A percentile compares a stretch with the other conserved stretches of the same genome.
phyloP scores from a whole-genome alignment of 2,888 invertebrate genomes.

The Sympetrum striolatum region DNA sequence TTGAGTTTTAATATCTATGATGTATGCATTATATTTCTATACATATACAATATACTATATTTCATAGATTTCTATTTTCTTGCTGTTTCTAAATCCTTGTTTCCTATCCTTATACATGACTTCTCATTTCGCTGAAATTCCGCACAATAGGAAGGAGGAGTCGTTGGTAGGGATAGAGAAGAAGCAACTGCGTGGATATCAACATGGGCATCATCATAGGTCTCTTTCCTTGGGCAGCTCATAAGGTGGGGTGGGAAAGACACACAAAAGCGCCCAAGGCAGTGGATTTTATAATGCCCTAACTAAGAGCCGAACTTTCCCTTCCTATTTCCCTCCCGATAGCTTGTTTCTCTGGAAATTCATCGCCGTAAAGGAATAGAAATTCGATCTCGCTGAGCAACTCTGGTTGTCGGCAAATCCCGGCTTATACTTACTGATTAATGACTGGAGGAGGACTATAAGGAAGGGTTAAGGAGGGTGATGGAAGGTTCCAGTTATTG shows the following conservation, averaged over 20 bases:
- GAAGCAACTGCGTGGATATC: neutral
- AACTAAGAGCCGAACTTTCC: neutral
- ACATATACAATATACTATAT: too few species aligned
- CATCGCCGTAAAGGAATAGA: neutral
- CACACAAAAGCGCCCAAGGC: neutral
- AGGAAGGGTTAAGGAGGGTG: too few species aligned
- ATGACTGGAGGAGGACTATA: too few species aligned
- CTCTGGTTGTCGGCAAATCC: too few species aligned
- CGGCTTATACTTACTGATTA: too few species aligned
- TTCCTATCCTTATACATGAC: too few species aligned
- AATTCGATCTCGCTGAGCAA: too few species aligned
- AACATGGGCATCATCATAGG: neutral
- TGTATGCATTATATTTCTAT: too few species aligned
- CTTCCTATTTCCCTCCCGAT: neutral
- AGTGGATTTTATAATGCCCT: constrained; percentile 5
- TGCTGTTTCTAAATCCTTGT: too few species aligned
- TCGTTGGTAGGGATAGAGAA: neutral
- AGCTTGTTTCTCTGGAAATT: neutral
- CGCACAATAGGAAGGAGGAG: neutral
- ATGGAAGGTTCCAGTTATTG: too few species aligned
- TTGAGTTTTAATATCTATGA: too few species aligned
- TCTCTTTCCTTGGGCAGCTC: neutral
- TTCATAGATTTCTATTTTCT: too few species aligned
- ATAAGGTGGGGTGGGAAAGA: neutral
- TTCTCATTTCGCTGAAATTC: neutral